A percentile compares a stretch with the other conserved stretches of the same genome.
phyloP scores from a whole-genome alignment of 35 echinoderm and acorn worm genomes.

The Lytechinus pictus region DNA sequence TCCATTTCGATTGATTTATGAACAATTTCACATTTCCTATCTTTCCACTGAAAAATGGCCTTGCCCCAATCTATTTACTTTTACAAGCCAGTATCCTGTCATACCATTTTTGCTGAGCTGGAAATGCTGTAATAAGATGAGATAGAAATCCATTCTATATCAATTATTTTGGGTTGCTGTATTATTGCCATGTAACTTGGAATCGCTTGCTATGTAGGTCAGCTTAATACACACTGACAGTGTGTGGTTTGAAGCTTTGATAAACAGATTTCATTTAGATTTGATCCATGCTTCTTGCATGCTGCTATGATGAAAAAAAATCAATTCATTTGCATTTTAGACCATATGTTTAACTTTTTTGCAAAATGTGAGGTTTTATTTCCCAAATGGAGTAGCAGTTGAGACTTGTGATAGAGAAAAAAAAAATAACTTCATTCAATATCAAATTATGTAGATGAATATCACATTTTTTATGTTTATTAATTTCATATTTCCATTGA shows the following conservation, averaged over 20 bases:
- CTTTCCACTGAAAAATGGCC: constrained; percentile 5
- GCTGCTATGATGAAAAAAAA: neutral
- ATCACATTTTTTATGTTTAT: too few species aligned
- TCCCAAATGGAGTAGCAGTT: neutral
- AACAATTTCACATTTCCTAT: constrained; percentile 25
- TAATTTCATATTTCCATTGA: too few species aligned
- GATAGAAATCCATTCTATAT: constrained; percentile 5
- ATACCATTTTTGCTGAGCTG: neutral
- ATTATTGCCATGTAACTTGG: neutral
- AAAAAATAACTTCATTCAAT: too few species aligned
- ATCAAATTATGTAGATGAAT: too few species aligned
- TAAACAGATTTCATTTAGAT: neutral
- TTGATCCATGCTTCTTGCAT: neutral
- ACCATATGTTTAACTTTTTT: neutral
- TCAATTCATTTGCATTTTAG: neutral
- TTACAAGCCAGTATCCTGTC: neutral
- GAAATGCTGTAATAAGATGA: constrained; percentile 13
- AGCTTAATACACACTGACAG: neutral
- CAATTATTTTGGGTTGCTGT: neutral
- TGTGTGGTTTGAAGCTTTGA: neutral
- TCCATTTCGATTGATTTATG: constrained; percentile 34
- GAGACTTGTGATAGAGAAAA: neutral
- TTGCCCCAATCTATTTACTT: constrained; percentile 21
- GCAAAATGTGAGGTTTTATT: neutral
- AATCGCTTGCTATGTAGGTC: neutral